phyloP scores from a whole-genome alignment of 1,140 invertebrate species.

The Pemphigus obesinymphae region DNA sequence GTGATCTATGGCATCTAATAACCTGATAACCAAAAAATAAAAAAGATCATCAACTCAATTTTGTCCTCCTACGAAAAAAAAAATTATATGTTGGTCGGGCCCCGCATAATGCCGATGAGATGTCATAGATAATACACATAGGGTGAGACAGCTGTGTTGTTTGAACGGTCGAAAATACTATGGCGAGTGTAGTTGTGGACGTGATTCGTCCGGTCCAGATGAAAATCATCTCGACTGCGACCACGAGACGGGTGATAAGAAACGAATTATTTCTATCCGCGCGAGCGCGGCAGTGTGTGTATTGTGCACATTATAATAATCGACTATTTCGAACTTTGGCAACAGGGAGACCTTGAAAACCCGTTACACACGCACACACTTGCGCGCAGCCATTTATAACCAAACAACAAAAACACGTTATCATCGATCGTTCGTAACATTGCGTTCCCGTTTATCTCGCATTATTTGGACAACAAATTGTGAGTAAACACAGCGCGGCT shows the following conservation, averaged over 20 bases:
- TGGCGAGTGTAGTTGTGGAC: no score
- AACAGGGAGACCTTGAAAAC: conserved; percentile 40
- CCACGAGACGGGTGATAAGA: neutral
- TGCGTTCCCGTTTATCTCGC: neutral
- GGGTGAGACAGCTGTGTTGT: no score
- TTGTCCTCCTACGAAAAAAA: no score
- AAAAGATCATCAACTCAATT: no score
- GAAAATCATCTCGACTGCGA: neutral
- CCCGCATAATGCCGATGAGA: no score
- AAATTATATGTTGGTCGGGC: no score
- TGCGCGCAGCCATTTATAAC: conserved; percentile 38
- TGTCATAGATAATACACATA: no score
- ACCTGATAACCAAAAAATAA: no score
- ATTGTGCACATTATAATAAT: neutral
- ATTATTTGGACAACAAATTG: conserved; percentile 11
- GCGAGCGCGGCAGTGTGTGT: neutral
- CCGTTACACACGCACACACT: conserved; percentile 10
- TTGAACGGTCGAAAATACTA: neutral
- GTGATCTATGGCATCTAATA: no score
- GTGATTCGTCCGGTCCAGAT: neutral
- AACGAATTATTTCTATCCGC: neutral
- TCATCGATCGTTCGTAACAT: conserved; percentile 4
- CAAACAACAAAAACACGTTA: conserved; percentile 42
- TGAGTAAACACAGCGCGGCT: neutral
- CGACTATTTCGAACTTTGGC: conserved; percentile 31